Evolutionary conservation across 2,797 vertebrate species (phyloP).

Genomic region (Pipistrellus pipistrellus): DNA sequence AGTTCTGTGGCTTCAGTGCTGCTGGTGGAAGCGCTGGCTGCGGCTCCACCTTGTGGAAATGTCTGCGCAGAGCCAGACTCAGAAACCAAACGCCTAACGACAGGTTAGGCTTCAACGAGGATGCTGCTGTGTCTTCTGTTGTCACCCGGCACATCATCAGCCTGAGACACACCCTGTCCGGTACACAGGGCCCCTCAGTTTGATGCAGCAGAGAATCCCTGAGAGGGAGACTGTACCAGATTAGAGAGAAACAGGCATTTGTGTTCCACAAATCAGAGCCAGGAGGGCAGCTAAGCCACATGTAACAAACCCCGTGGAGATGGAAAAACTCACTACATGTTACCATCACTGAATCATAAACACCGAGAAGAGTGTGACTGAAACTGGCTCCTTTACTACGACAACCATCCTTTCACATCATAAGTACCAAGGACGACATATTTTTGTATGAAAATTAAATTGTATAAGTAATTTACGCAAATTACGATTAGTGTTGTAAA

Average conservation of each 20-base stretch:
- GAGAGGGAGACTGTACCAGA: not conserved
- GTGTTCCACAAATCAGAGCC: not conserved
- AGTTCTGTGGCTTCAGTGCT: rapidly evolving
- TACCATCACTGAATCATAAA: not conserved
- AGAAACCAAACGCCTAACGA: rapidly evolving
- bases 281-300: not conserved
- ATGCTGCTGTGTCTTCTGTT: too few species aligned
- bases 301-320: not conserved
- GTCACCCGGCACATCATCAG: not conserved
- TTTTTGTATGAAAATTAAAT: not conserved
- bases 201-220: not conserved
- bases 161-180: not conserved
- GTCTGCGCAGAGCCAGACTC: not conserved
- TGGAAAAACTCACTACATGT: not conserved
- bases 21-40: not conserved
- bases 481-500: not conserved
- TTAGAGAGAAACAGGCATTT: not conserved
- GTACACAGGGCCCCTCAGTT: not conserved
- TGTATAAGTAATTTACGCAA: not conserved
- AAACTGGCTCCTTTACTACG: not conserved
- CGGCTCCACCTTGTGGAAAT: constrained; percentile 84
- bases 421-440: not conserved
- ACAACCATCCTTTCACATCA: not conserved
- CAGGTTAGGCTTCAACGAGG: rapidly evolving
- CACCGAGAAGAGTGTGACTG: not conserved